Percentiles rank a stretch among this genome's conserved stretches.
Conservation (phyloP, 1,140 invertebrate species). For the Drosophila sp. region DNA sequence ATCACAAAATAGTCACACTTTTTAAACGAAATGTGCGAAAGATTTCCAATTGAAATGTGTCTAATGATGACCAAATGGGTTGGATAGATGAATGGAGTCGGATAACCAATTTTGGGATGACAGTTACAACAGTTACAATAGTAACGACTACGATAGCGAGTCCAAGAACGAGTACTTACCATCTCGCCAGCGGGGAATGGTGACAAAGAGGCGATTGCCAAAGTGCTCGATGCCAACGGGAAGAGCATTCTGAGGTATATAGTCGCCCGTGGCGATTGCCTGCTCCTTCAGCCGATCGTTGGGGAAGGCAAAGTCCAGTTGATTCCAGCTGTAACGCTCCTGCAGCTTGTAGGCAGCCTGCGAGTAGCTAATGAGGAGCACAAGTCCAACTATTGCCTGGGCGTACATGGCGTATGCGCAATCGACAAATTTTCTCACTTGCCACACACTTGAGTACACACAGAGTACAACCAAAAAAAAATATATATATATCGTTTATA, state of each 20-base stretch:
- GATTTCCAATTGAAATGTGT: background rate
- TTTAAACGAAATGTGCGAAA: constrained; percentile 13
- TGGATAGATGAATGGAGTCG: too few species aligned
- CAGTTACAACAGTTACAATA: too few species aligned
- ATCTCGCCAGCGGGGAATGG: constrained; percentile 90
- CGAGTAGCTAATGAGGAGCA: constrained; percentile 27
- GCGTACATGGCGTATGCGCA: constrained; percentile 36
- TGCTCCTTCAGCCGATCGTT: constrained; percentile 86
- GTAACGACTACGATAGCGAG: too few species aligned
- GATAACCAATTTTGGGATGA: constrained; percentile 46
- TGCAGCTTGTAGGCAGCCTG: constrained; percentile 86
- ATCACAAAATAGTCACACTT: background rate
- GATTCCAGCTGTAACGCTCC: constrained; percentile 90
- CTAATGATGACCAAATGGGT: constrained; percentile 64
- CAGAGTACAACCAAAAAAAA: constrained; percentile 6
- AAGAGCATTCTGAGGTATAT: constrained; percentile 90
- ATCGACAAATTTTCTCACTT: constrained; percentile 5
- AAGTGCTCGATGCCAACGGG: constrained; percentile 92
- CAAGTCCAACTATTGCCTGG: constrained; percentile 19
- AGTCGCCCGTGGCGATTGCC: constrained; percentile 88
- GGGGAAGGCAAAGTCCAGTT: constrained; percentile 90
- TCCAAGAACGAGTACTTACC: too few species aligned
- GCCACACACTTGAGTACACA: constrained; percentile 26
- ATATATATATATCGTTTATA: too few species aligned
- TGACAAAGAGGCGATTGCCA: constrained; percentile 91